Evolutionary conservation across 2,888 invertebrate genomes (phyloP).

Genomic region (Drosophila kokeensis): DNA sequence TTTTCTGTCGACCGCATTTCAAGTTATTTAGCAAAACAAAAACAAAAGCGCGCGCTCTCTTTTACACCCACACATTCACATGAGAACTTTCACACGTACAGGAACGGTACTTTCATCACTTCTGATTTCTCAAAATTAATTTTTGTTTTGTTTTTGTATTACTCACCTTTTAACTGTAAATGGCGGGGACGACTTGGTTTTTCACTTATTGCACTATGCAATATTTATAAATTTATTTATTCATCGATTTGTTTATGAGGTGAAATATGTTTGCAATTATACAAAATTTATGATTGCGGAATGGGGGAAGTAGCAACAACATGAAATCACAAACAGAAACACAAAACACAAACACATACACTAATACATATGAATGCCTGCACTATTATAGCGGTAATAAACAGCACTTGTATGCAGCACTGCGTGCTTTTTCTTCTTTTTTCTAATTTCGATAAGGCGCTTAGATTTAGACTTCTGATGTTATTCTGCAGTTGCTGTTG

Average conservation of each 20-base stretch:
- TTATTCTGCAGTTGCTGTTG: slow-evolving; percentile 15
- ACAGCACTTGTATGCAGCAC: slow-evolving; percentile 57
- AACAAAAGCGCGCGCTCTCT: slow-evolving; percentile 50
- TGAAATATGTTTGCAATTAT: slow-evolving; percentile 27
- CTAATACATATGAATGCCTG: slow-evolving; percentile 37
- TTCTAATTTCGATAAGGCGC: slow-evolving; percentile 41
- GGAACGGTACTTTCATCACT: slow-evolving; percentile 54
- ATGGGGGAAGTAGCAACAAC: slow-evolving; percentile 56
- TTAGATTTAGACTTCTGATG: slow-evolving; percentile 35
- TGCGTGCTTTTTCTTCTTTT: slow-evolving; percentile 38
- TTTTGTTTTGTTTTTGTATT: slow-evolving; percentile 20
- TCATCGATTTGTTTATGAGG: slow-evolving; percentile 39
- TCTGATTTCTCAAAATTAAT: slow-evolving; percentile 44
- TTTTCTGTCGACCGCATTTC: slow-evolving; percentile 57
- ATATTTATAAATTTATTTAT: slow-evolving; percentile 13
- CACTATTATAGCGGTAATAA: slow-evolving; percentile 37
- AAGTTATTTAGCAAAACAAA: slow-evolving; percentile 52
- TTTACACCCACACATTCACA: slow-evolving; percentile 35
- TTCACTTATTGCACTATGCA: slow-evolving; percentile 21
- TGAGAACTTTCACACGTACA: slow-evolving; percentile 13
- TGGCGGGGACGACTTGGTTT: slow-evolving; percentile 18
- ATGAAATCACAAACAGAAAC: slow-evolving; percentile 65
- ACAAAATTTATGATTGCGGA: slow-evolving; percentile 42
- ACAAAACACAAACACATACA: slow-evolving; percentile 63
- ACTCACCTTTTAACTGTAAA: slow-evolving; percentile 63